These are phyloP conservation scores for Potorous gilbertii DNA, from an alignment of 2,797 vertebrate genomes.

Conservation along the genomic window DNA sequence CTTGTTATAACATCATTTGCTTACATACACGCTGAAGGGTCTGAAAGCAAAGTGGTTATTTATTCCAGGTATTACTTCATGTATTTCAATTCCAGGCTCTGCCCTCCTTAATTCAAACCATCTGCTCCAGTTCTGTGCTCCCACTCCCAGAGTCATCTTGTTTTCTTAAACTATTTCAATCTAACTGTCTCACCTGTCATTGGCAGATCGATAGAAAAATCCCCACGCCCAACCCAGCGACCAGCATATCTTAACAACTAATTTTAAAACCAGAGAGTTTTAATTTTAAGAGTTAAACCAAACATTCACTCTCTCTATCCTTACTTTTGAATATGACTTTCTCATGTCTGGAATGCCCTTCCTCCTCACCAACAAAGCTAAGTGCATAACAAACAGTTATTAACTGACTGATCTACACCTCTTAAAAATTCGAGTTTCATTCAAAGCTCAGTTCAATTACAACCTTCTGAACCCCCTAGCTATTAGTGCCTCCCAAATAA, in stretches of 20 bases:
- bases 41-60: background rate
- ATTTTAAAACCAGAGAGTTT: background rate
- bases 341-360: background rate
- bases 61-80: background rate
- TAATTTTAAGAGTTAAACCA: background rate
- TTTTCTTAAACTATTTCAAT: background rate
- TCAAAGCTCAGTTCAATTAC: too few relatives aligned
- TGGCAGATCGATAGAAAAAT: background rate
- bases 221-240: background rate
- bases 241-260: background rate
- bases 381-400: too few relatives aligned
- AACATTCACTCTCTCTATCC: background rate
- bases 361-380: too few relatives aligned
- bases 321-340: background rate
- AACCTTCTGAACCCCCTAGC: too few relatives aligned
- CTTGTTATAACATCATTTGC: background rate
- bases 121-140: background rate
- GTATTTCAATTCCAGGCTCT: background rate
- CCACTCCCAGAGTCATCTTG: background rate
- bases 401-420: too few relatives aligned
- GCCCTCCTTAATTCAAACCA: background rate
- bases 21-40: background rate
- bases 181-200: background rate
- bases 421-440: too few relatives aligned
- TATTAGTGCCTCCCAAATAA: too few relatives aligned